Percentiles rank a stretch among this genome's conserved stretches.
These are phyloP conservation scores for Creontiades dilutus DNA, from an alignment of 2,888 invertebrate genomes.

Conservation along the genomic window DNA sequence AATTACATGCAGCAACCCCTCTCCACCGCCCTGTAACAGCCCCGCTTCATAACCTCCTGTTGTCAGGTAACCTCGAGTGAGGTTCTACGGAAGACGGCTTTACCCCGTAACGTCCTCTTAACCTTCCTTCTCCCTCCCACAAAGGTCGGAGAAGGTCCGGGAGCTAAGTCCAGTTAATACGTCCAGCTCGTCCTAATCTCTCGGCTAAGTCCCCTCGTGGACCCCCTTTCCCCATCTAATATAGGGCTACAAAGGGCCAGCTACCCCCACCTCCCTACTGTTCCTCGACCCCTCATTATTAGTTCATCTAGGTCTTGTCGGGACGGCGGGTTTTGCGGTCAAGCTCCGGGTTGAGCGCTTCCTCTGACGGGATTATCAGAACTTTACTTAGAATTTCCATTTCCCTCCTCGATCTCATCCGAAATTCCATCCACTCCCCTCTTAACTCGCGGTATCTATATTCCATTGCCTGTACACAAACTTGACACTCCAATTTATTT, in stretches of 20 bases:
- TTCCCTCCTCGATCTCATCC: neutral
- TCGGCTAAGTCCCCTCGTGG: constrained; percentile 59
- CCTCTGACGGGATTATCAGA: constrained; percentile 70
- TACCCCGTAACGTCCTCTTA: neutral
- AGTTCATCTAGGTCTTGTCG: constrained; percentile 64
- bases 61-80: constrained; percentile 50
- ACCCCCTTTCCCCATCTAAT: constrained; percentile 13
- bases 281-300: constrained; percentile 66
- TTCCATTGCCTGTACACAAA: too few species aligned
- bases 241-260: constrained; percentile 59
- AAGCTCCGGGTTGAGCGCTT: constrained; percentile 42
- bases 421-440: neutral
- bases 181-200: constrained; percentile 69
- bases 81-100: constrained; percentile 46
- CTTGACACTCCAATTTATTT: too few species aligned
- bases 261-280: neutral
- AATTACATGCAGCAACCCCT: constrained; percentile 63
- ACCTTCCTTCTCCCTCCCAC: constrained; percentile 19
- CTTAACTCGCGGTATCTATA: too few species aligned
- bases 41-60: neutral
- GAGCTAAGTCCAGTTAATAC: constrained; percentile 71
- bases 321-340: constrained; percentile 52
- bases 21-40: neutral
- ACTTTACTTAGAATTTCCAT: constrained; percentile 50
- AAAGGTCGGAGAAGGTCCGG: constrained; percentile 16